Evolutionary conservation across 2,113 vertebrate genomes (phyloP).

Genomic region (Drymodes brunneopygia): DNA sequence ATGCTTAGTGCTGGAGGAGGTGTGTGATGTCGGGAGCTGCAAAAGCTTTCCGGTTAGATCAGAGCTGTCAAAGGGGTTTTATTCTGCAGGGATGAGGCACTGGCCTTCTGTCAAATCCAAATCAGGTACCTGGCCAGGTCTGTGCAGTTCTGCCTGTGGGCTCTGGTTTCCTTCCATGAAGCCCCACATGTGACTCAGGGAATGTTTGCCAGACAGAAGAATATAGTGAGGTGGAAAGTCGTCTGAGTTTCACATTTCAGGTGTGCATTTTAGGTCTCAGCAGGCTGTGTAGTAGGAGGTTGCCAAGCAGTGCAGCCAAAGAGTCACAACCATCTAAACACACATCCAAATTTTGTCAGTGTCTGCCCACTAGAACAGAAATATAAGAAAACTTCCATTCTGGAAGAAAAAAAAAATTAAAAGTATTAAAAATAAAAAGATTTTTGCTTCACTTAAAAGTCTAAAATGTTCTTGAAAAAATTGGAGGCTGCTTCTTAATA

Average conservation of each 20-base stretch:
- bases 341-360: not conserved
- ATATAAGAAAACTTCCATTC: not conserved
- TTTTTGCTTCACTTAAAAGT: not conserved
- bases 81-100: not conserved
- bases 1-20: not conserved
- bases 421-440: rapidly evolving
- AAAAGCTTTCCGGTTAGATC: not conserved
- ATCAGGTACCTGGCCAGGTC: not conserved
- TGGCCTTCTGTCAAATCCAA: not conserved
- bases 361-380: not conserved
- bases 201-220: not conserved
- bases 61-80: not conserved
- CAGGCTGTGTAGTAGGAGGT: not conserved
- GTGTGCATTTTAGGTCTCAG: not conserved
- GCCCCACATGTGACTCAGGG: not conserved
- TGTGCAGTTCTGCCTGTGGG: not conserved
- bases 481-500: not conserved
- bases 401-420: not conserved
- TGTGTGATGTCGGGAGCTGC: not conserved
- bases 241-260: not conserved
- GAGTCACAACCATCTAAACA: not conserved
- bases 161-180: not conserved
- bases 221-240: not conserved
- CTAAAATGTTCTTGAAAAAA: not conserved
- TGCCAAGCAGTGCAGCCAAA: not conserved